phyloP scores from a whole-genome alignment of 2,113 vertebrate genomes.

The Ceyx margarethae region DNA sequence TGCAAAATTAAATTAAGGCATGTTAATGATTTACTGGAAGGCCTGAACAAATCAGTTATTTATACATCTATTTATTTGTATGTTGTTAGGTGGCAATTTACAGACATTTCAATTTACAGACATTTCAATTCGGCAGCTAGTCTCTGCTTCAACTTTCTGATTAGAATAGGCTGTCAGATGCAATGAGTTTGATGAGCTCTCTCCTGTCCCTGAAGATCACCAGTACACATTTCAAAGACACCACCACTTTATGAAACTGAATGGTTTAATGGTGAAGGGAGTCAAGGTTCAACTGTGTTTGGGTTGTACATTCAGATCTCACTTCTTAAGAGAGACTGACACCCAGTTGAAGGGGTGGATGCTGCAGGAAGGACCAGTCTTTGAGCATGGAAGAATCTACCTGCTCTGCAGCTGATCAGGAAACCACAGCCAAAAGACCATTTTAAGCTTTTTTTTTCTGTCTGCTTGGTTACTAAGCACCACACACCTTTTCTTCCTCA shows the following conservation, averaged over 20 bases:
- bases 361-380: neutral
- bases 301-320: neutral
- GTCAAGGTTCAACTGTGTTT: neutral
- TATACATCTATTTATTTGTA: neutral
- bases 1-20: constrained; percentile 31
- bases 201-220: constrained; percentile 1
- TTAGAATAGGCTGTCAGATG: neutral
- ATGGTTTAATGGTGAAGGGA: constrained; percentile 1
- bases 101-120: neutral
- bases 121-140: neutral
- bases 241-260: neutral
- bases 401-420: neutral
- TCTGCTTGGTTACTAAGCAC: neutral
- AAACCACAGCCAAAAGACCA: neutral
- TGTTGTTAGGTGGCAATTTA: neutral
- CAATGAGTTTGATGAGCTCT: constrained; percentile 29
- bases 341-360: neutral
- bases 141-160: constrained; percentile 16
- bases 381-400: neutral
- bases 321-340: neutral
- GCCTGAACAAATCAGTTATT: constrained; percentile 15
- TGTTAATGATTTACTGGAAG: neutral
- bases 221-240: neutral
- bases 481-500: neutral
- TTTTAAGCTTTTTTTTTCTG: neutral